Base-by-base conservation (phyloP, 2,113 vertebrate species). In the Odobenus rosmarus region DNA sequence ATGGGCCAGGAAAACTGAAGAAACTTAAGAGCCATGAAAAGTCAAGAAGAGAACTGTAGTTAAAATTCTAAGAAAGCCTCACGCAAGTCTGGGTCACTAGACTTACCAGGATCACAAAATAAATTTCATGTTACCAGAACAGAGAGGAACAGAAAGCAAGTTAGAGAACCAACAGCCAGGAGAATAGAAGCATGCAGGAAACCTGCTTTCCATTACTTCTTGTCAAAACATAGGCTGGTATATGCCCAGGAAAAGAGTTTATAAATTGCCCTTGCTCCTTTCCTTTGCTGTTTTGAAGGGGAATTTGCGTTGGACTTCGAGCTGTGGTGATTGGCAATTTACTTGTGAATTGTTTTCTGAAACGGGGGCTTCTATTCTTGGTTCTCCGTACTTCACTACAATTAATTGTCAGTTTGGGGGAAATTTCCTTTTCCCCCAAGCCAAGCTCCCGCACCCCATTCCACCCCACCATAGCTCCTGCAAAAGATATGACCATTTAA, bases 1-100 rank as follows among this genome's bases (percentile, higher is more conserved):
- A n/a, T 69, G 23, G 46, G 13, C 97, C 74, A 86, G 82, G 91
- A 97, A 96, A 93, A 93, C 93, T 23, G 79, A 87, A 49, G 71
- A 84, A 67, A 88, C 80, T 89, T 77, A 59, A 46, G n/a, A 96
- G 83, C 79, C 0, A 36, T 57, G 72, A n/a, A n/a, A 31, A 81
- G 82, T 62, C 84, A 28, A 42, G 61, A 90, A 18, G 53, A 93
- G 90, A 79, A 0, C 26, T 36, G n/a, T 88, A 53, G 62, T 95
- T 96, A 94, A 88, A 86, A 87, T 95, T 76, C 96, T 96, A 93
- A 97, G 98, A 79, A 64, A 96, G 95, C 61, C 59, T 96, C 84
- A 36, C 21, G 36, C 84, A 88, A 6, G 77, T 94, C 90, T 0
- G 3, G 89, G 77, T 96, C 96, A 74, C 96, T 88, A 53, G 96